Base-by-base conservation (phyloP, 2,797 vertebrate species). In the Alfaro cultratus region DNA sequence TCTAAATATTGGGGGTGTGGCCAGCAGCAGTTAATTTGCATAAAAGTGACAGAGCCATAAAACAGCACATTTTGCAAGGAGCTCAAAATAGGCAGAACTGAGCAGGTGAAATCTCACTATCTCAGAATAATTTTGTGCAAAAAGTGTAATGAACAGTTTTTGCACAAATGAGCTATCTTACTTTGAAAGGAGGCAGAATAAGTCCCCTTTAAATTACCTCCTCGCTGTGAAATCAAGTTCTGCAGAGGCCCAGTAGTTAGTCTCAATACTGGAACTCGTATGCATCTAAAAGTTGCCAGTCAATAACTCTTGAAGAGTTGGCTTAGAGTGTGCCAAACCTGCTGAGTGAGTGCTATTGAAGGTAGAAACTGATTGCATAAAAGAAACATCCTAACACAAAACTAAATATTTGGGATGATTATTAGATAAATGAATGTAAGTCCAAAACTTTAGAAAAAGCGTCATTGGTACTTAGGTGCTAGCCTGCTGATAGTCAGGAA, bases 401-500 rank as follows among this genome's bases (percentile, higher is more conserved):
- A 72, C 51, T 1, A 62, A 77, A 79, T 36, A 43, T 71, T 41
- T 67, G 4, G 21, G 39, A 68, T 23, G 75, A 23, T 34, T 72
- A 36, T 73, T 16, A 73, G 31, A 18, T 26, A 83, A 78, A 75
- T 26, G 76, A 15, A 64, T 73, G 41, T 79, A 9, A 83, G 76
- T 74, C 34, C 6, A 60, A 80, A 77, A 49, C 26, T 73, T 2
- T 29, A 43, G 73, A 0, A 47, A 68, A 79, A 60, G 36, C 75
- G 15, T 34, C 34, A 36, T 18, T 34, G 60, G 13, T 34, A 9
- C 60, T 97, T 97, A 51, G 96, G 96, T 46, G 96, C 97, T 93
- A 97, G 87, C 91, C 96, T 95, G 93, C 96, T 95, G 88, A 95
- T 87, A 10, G 94, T 91, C 68, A 98, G 94, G 74, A 98, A 94